phyloP scores from a whole-genome alignment of 2,888 invertebrate genomes.

The Nymphalis polychloros region DNA sequence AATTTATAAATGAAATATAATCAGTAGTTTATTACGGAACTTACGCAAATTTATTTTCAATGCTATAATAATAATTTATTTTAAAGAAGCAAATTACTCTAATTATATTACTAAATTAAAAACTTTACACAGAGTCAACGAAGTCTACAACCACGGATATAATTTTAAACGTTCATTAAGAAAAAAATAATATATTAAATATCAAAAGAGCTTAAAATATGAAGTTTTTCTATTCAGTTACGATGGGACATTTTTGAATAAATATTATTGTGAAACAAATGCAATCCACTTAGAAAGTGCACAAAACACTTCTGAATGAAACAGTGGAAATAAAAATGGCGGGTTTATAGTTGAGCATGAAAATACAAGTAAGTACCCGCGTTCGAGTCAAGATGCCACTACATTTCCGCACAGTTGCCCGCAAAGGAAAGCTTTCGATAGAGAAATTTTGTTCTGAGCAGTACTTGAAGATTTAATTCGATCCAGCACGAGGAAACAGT shows the following conservation, averaged over 20 bases:
- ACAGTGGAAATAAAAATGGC: slow-evolving; percentile 52
- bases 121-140: slow-evolving; percentile 33
- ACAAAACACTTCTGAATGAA: slow-evolving; percentile 48
- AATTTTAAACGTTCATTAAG: slow-evolving; percentile 26
- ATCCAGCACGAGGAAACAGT: slow-evolving; percentile 40
- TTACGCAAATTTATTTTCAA: too few species aligned
- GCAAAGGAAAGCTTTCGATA: slow-evolving; percentile 61
- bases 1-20: slow-evolving; percentile 3
- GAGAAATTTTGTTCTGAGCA: slow-evolving; percentile 57
- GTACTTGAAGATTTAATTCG: slow-evolving; percentile 49
- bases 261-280: slow-evolving; percentile 47
- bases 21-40: neutral
- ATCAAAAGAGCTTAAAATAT: slow-evolving; percentile 40
- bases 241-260: slow-evolving; percentile 44
- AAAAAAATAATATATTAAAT: slow-evolving; percentile 36
- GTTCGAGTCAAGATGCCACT: slow-evolving; percentile 66
- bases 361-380: slow-evolving; percentile 56
- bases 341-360: slow-evolving; percentile 53
- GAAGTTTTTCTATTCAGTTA: slow-evolving; percentile 42
- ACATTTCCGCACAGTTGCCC: slow-evolving; percentile 57
- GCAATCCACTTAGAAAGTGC: slow-evolving; percentile 46
- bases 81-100: slow-evolving; percentile 15
- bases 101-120: slow-evolving; percentile 30
- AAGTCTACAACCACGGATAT: slow-evolving; percentile 25
- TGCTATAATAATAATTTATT: slow-evolving; percentile 1